Conservation (phyloP, 1,140 invertebrate genomes). For the Scaptomyza hsui region DNA sequence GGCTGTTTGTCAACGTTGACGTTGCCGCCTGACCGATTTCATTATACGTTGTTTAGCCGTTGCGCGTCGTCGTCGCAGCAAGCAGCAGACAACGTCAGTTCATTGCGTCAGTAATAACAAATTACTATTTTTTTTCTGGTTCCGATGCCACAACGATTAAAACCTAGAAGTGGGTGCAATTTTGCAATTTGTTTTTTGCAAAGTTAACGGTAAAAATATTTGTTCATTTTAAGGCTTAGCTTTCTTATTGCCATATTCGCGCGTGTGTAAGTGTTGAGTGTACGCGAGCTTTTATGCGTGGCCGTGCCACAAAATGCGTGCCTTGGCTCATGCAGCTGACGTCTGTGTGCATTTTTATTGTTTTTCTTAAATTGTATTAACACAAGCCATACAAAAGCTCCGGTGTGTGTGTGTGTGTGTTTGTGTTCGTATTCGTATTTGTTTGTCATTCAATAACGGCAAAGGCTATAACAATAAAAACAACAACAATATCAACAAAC, state of each 20-base stretch:
- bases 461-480: conserved; percentile 16
- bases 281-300: conserved; percentile 39
- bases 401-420: not conserved
- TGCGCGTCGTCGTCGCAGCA: conserved; percentile 51
- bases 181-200: not conserved
- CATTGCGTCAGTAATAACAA: conserved; percentile 71
- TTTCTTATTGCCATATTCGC: conserved; percentile 28
- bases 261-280: conserved; percentile 18
- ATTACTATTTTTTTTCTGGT: conserved; percentile 30
- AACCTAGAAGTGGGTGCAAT: conserved; percentile 33
- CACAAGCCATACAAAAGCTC: conserved; percentile 17
- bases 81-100: conserved; percentile 61
- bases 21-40: conserved; percentile 49
- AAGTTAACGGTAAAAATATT: conserved; percentile 4
- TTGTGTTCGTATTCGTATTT: conserved; percentile 4
- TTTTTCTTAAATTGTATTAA: conserved; percentile 45
- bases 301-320: conserved; percentile 49
- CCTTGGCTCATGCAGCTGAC: conserved; percentile 45
- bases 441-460: conserved; percentile 19
- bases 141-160: conserved; percentile 19
- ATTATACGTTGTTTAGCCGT: conserved; percentile 74
- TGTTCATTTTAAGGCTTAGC: too few species aligned
- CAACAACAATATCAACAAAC: not conserved
- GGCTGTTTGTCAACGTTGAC: conserved; percentile 58
- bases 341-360: conserved; percentile 34